Conservation (phyloP, 2,113 vertebrate species). For the Anas platyrhynchos region DNA sequence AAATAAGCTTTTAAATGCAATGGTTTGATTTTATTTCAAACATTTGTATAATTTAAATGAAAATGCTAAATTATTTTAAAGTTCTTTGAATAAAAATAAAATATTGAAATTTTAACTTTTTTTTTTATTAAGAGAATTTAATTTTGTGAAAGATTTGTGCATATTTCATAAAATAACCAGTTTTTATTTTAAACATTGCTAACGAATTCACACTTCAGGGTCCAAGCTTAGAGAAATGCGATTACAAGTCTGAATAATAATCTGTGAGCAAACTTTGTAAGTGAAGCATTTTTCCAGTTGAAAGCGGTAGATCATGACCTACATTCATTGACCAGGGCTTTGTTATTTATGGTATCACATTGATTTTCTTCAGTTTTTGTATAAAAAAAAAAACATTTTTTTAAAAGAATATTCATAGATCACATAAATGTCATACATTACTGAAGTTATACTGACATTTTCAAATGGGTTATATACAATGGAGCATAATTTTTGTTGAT, state of each 20-base stretch:
- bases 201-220: not conserved
- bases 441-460: not conserved
- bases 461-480: not conserved
- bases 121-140: not conserved
- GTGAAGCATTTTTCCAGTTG: not conserved
- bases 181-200: not conserved
- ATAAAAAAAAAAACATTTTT: not conserved
- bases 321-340: not conserved
- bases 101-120: not conserved
- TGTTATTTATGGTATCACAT: not conserved
- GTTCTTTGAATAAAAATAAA: not conserved
- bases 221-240: not conserved
- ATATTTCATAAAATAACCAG: not conserved
- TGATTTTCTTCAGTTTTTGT: not conserved
- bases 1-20: not conserved
- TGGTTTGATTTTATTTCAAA: not conserved
- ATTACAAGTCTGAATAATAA: not conserved
- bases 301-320: not conserved
- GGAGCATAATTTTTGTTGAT: not conserved
- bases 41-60: not conserved
- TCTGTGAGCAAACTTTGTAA: not conserved
- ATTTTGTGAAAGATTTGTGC: not conserved
- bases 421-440: not conserved
- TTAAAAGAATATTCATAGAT: not conserved
- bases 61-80: not conserved